Base-by-base conservation (phyloP, 1,140 invertebrate genomes). In the Drosophila sturtevanti region DNA sequence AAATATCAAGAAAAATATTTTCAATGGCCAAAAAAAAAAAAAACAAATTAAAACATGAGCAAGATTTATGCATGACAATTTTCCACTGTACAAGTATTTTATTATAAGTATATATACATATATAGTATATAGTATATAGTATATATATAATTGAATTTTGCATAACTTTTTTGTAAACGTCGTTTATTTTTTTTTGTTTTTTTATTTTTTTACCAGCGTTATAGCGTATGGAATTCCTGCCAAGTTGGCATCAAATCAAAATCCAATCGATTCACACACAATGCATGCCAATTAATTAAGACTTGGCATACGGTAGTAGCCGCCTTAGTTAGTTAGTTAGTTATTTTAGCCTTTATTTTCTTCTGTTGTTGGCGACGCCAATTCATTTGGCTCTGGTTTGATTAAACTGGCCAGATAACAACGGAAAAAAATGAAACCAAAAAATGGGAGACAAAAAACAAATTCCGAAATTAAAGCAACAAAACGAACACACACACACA, bases 241-340 rank as follows among this genome's bases (percentile, higher is more conserved):
- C 82, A 87, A 87, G 55, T 81, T 82, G 82, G 82, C 85, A 82
- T 58, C 79, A 63, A 60, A 68, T 85, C 81, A 87, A 87, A 60
- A 68, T 85, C 81, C 81, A 87, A 59, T 82, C 64, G 66, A 38
- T 61, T 34, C 68, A 77, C 72, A 67, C 74, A 84, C 75, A 89
- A 89, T 87, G 82, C 76, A 81, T 87, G 75, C 67, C 79, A 86
- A 86, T 87, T 86, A 86, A 86, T 86, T 86, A 82, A 72, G 75
- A 67, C 61, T 78, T 82, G 79, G 72, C 81, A 82, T 68, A 59
- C 68, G 66, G 16, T 24, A 55, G 52, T 31, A 31, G 27, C 27
- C n/a, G n/a, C n/a, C 22, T 54, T 7, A 41, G 38, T 41, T 38
- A 38, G 12, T 38, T 38, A 4, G 11, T 44, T 44, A 14, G n/a